phyloP scores from a whole-genome alignment of 2,113 vertebrate species.

The Daphoenositta chrysoptera region DNA sequence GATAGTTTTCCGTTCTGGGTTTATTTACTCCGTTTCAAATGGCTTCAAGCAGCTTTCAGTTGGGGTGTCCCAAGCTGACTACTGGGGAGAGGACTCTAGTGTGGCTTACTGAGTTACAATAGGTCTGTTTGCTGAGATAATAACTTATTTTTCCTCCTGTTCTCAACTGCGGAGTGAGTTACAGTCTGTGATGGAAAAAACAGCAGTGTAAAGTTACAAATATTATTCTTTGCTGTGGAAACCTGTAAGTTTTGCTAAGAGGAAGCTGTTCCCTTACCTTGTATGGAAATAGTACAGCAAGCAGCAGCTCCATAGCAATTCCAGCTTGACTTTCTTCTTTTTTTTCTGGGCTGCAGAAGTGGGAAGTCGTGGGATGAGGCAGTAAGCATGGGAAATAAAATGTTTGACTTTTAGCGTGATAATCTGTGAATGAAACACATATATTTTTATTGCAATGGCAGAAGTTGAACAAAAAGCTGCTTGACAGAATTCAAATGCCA shows the following conservation, averaged over 20 bases:
- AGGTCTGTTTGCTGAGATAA: not conserved
- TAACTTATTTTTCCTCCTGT: not conserved
- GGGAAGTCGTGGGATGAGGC: not conserved
- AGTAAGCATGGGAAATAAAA: not conserved
- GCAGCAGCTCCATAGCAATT: not conserved
- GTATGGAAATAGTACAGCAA: not conserved
- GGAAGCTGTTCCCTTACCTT: not conserved
- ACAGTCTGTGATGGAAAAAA: not conserved
- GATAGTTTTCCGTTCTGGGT: not conserved
- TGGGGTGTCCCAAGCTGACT: not conserved
- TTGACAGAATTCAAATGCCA: not conserved
- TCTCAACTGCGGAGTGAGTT: not conserved
- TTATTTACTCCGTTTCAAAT: not conserved
- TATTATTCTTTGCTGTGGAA: not conserved
- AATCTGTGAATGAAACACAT: not conserved
- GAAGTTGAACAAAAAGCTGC: not conserved
- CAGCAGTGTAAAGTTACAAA: not conserved
- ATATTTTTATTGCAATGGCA: not conserved
- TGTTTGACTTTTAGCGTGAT: not conserved
- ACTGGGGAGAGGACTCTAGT: rapidly evolving
- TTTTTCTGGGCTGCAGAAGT: not conserved
- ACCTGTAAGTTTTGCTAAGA: not conserved
- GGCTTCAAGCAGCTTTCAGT: not conserved
- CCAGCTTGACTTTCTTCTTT: not conserved
- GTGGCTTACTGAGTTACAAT: not conserved